Percentiles rank a stretch among this genome's conserved stretches.
Conservation (phyloP, 2,888 invertebrate genomes). For the Netelia virgata region DNA sequence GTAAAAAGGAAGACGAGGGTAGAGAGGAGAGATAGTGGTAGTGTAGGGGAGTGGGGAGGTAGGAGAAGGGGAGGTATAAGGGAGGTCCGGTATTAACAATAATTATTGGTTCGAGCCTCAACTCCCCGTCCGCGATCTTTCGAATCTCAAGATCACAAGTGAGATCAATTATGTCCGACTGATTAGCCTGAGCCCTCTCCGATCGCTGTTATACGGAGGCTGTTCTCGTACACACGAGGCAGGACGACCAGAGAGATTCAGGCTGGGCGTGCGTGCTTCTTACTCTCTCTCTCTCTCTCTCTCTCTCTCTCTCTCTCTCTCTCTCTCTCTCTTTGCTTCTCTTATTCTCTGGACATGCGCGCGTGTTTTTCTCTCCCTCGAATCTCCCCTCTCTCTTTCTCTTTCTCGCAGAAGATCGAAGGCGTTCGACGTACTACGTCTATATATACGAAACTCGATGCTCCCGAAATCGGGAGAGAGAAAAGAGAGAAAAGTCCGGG, state of each 20-base stretch:
- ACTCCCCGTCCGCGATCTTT: constrained; percentile 83
- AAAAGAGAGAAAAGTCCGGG: constrained; percentile 10
- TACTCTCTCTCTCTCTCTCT: constrained; percentile 60
- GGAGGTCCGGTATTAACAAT: constrained; percentile 82
- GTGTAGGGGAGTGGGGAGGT: constrained; percentile 16
- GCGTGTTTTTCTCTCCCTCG: constrained; percentile 54
- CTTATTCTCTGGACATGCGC: constrained; percentile 58
- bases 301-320: constrained; percentile 39
- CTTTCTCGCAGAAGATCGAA: constrained; percentile 60
- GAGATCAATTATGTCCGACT: constrained; percentile 84
- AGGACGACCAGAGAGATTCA: constrained; percentile 1
- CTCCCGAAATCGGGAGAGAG: constrained; percentile 27
- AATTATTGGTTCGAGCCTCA: constrained; percentile 84
- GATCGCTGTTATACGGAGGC: constrained; percentile 74
- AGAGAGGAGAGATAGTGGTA: constrained; percentile 62
- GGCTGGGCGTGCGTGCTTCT: constrained; percentile 62
- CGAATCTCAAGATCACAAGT: constrained; percentile 84
- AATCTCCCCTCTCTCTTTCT: constrained; percentile 23
- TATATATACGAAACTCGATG: constrained; percentile 3
- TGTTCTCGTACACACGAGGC: constrained; percentile 63
- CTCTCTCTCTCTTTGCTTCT: constrained; percentile 42
- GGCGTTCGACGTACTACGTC: constrained; percentile 35
- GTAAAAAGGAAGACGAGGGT: constrained; percentile 60
- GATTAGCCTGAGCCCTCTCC: constrained; percentile 80
- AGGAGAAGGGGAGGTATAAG: constrained; percentile 65